A percentile compares a stretch with the other conserved stretches of the same genome.
These are phyloP conservation scores for Thysanoteuthis rhombus DNA, from an alignment of 2,888 invertebrate genomes.

Conservation along the genomic window DNA sequence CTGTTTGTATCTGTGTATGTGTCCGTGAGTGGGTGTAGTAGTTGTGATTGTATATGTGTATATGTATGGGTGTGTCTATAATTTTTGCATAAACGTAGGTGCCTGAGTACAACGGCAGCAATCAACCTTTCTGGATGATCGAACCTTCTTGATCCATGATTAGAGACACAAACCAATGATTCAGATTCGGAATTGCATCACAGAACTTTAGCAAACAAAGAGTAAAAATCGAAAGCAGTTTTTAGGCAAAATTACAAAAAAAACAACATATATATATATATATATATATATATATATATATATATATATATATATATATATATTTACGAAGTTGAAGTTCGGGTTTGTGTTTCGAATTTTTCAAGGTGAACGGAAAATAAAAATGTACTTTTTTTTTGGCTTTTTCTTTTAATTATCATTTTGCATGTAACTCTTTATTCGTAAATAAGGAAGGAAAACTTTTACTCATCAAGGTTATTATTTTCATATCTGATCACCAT, in stretches of 20 bases:
- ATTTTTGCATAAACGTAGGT: too few relatives aligned
- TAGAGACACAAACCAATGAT: background rate
- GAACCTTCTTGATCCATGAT: background rate
- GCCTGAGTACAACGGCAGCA: background rate
- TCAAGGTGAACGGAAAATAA: background rate
- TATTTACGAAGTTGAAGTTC: background rate
- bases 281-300: too few relatives aligned
- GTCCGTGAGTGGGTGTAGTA: too few relatives aligned
- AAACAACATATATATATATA: background rate
- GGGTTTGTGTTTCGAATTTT: background rate
- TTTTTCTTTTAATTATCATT: background rate
- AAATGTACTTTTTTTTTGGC: background rate
- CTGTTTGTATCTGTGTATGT: too few relatives aligned
- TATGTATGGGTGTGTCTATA: too few relatives aligned
- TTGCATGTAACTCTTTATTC: background rate
- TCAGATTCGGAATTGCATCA: background rate
- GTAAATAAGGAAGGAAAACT: background rate
- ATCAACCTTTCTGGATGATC: background rate
- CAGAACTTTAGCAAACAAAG: background rate
- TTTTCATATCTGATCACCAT: background rate
- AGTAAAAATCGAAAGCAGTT: background rate
- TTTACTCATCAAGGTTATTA: background rate
- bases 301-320: too few relatives aligned
- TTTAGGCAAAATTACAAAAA: background rate
- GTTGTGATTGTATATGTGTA: too few relatives aligned